Conservation (phyloP, 1,140 invertebrate species). For the Bombus picipes region DNA sequence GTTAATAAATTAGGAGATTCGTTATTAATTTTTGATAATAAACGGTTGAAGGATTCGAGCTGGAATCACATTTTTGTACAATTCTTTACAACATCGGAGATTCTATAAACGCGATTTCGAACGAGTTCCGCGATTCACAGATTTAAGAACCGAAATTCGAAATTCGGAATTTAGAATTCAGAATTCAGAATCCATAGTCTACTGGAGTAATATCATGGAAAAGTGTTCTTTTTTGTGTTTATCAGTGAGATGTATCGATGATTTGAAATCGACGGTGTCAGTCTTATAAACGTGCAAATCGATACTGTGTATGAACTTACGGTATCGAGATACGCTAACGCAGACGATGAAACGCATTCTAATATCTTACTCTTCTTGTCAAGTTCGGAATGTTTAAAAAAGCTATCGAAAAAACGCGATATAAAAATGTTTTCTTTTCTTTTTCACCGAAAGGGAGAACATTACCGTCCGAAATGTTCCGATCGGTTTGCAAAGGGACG, state of each 20-base stretch:
- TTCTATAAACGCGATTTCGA: not conserved
- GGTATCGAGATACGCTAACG: not conserved
- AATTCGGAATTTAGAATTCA: not conserved
- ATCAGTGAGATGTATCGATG: not conserved
- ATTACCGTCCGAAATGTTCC: not conserved
- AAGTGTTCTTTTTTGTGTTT: not conserved
- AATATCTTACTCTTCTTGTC: not conserved
- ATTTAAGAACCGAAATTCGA: not conserved
- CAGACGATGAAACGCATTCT: not conserved
- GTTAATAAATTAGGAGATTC: not conserved
- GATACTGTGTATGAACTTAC: too few species aligned
- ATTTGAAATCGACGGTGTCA: slow-evolving; percentile 6
- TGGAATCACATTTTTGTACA: not conserved
- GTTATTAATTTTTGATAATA: not conserved
- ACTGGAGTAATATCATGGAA: not conserved
- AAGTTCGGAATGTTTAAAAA: slow-evolving; percentile 2
- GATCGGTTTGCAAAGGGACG: not conserved
- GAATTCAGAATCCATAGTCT: not conserved
- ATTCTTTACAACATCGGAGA: not conserved
- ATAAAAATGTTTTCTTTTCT: not conserved
- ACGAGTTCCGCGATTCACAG: not conserved
- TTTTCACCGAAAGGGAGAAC: not conserved
- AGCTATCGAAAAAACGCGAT: not conserved
- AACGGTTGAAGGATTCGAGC: not conserved
- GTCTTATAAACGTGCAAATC: slow-evolving; percentile 34